Conservation (phyloP, 2,113 vertebrate genomes). For the Petaurus breviceps region DNA sequence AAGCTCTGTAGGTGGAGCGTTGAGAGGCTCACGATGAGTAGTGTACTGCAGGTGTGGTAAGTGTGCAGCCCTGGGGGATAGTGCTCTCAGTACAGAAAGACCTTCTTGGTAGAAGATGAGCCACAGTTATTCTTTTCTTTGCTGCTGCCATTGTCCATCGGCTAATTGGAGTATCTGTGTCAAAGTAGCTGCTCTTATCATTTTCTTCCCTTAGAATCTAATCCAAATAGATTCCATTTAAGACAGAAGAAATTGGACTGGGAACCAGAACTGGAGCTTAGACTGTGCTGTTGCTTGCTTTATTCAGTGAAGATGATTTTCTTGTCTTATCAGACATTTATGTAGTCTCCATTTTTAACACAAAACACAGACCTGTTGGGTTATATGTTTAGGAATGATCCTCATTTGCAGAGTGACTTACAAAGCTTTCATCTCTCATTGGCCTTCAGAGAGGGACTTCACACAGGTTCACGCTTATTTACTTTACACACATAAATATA, state of each 20-base stretch:
- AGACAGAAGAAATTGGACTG: background rate
- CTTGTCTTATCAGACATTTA: background rate
- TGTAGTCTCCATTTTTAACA: background rate
- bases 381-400: background rate
- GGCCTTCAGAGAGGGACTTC: background rate
- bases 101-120: background rate
- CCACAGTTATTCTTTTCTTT: background rate
- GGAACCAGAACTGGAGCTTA: background rate
- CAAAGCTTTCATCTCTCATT: background rate
- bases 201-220: slow-evolving; percentile 19
- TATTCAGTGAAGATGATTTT: background rate
- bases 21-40: background rate
- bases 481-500: background rate
- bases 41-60: background rate
- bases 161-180: background rate
- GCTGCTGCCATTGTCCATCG: slow-evolving; percentile 5
- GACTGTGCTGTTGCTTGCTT: background rate
- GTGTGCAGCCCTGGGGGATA: background rate
- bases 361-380: background rate
- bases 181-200: background rate
- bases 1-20: background rate
- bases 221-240: slow-evolving; percentile 43
- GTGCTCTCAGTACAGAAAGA: background rate
- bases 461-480: background rate
- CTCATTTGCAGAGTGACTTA: background rate